These are phyloP conservation scores for Casuarius casuarius DNA, from an alignment of 2,113 vertebrate genomes.

Conservation along the genomic window DNA sequence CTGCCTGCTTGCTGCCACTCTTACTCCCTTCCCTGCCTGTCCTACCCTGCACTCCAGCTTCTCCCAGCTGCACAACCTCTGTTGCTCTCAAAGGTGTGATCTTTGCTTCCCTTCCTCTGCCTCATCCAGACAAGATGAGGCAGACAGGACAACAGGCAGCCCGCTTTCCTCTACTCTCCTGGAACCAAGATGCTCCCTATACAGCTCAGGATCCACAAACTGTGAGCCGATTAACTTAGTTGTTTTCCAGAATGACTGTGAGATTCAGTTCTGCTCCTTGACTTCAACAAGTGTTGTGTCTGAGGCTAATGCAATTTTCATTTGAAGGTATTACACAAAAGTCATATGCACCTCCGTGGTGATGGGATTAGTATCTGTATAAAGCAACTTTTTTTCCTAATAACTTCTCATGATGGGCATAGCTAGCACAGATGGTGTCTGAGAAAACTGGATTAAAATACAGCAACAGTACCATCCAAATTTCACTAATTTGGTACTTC, in stretches of 20 bases:
- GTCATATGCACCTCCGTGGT: not conserved
- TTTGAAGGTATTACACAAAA: not conserved
- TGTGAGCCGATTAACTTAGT: not conserved
- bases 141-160: not conserved
- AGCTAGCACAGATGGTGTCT: not conserved
- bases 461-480: not conserved
- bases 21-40: not conserved
- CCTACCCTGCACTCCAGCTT: not conserved
- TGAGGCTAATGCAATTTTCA: not conserved
- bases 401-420: not conserved
- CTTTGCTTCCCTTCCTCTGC: not conserved
- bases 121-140: not conserved
- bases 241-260: not conserved
- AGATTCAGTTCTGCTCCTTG: not conserved
- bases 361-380: not conserved
- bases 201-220: not conserved
- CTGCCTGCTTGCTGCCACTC: not conserved
- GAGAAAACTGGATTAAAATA: not conserved
- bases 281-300: not conserved
- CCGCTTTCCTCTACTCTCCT: not conserved
- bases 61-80: not conserved
- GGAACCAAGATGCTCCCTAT: not conserved
- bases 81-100: not conserved
- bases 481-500: not conserved
- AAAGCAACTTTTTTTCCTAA: not conserved